These are phyloP conservation scores for Cheirogaleus major DNA, from an alignment of 2,797 vertebrate species.

Conservation along the genomic window DNA sequence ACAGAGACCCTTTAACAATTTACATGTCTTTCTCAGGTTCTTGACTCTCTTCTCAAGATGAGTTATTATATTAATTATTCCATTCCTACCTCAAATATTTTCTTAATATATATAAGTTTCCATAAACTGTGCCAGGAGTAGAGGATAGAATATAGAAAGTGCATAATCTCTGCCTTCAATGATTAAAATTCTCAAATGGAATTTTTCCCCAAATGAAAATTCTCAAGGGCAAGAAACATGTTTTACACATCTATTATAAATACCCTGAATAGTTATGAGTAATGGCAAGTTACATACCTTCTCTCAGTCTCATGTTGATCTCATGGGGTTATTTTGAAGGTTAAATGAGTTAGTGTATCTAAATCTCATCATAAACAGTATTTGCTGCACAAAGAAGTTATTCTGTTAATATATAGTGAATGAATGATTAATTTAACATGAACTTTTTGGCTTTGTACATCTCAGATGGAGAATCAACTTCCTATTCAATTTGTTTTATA, in stretches of 20 bases:
- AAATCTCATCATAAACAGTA: background rate
- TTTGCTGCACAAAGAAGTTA: background rate
- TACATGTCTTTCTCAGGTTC: background rate
- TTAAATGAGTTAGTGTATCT: background rate
- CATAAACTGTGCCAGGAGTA: background rate
- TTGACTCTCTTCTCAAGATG: background rate
- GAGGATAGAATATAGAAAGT: background rate
- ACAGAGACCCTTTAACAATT: background rate
- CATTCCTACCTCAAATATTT: background rate
- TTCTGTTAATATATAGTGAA: background rate
- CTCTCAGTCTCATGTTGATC: background rate
- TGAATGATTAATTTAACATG: background rate
- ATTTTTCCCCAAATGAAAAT: background rate
- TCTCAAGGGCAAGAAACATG: background rate
- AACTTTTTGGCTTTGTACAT: background rate
- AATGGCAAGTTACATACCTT: background rate
- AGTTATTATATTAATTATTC: background rate
- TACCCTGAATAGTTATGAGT: background rate
- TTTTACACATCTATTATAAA: background rate
- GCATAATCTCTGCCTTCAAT: background rate
- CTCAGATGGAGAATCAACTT: conserved; percentile 11
- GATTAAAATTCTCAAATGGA: background rate
- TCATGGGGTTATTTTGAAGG: background rate
- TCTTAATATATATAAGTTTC: background rate
- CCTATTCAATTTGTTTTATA: background rate